phyloP scores from a whole-genome alignment of 2,888 invertebrate genomes.

The Latheticus oryzae region DNA sequence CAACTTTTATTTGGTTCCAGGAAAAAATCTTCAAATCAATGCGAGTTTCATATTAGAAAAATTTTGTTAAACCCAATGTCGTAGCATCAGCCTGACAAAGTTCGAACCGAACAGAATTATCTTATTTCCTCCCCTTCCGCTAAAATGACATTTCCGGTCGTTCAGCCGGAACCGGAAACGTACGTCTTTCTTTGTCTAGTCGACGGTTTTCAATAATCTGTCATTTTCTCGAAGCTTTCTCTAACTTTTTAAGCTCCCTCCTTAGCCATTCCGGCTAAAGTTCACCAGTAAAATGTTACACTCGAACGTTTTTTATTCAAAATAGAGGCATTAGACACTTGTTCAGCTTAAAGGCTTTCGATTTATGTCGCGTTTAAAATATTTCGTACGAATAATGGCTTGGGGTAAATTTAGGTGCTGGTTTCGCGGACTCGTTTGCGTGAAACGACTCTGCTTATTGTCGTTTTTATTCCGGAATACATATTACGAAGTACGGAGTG shows the following conservation, averaged over 20 bases:
- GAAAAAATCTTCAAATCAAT: slow-evolving; percentile 11
- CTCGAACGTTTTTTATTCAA: slow-evolving; percentile 42
- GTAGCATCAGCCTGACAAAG: slow-evolving; percentile 44
- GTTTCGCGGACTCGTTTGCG: slow-evolving; percentile 32
- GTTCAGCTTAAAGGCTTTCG: slow-evolving; percentile 40
- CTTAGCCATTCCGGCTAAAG: slow-evolving; percentile 41
- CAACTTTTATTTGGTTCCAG: not conserved
- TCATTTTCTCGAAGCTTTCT: slow-evolving; percentile 34
- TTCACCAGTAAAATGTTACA: slow-evolving; percentile 41
- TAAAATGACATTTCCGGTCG: slow-evolving; percentile 62
- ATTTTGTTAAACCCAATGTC: slow-evolving; percentile 34
- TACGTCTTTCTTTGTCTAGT: slow-evolving; percentile 57
- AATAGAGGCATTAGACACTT: slow-evolving; percentile 41
- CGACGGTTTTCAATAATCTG: slow-evolving; percentile 50
- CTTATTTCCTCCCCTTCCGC: slow-evolving; percentile 60
- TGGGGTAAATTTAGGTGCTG: slow-evolving; percentile 29
- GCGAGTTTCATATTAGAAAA: slow-evolving; percentile 29
- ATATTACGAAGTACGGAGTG: slow-evolving; percentile 12
- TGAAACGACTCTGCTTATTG: slow-evolving; percentile 26
- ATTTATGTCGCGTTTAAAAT: slow-evolving; percentile 39
- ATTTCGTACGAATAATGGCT: slow-evolving; percentile 38
- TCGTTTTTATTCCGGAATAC: slow-evolving; percentile 22
- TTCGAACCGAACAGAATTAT: slow-evolving; percentile 58
- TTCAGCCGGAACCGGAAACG: slow-evolving; percentile 60
- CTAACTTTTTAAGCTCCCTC: slow-evolving; percentile 40